Conservation (phyloP, 2,888 invertebrate species). For the Drosophila meridionalis region DNA sequence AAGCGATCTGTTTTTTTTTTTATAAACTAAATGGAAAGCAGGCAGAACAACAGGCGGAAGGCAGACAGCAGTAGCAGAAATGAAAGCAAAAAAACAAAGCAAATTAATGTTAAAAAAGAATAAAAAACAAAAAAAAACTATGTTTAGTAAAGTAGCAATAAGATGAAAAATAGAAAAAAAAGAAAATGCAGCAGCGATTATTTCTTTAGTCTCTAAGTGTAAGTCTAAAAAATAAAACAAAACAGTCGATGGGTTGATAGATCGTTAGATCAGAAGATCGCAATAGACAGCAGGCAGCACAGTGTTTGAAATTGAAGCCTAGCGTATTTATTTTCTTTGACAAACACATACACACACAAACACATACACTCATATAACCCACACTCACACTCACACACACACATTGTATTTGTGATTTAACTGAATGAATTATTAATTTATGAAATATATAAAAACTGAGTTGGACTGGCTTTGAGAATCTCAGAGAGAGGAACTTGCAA, state of each 20-base stretch:
- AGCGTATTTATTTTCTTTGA: conserved; percentile 59
- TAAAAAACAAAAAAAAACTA: conserved; percentile 37
- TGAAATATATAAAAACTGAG: not conserved
- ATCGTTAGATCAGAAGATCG: conserved; percentile 23
- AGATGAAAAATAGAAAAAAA: conserved; percentile 27
- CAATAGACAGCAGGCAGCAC: conserved; percentile 24
- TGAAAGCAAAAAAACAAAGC: conserved; percentile 53
- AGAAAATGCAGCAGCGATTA: conserved; percentile 40
- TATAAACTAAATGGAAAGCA: conserved; percentile 12
- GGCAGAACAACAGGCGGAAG: conserved; percentile 21
- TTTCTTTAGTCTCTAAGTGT: conserved; percentile 56
- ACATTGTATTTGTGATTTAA: conserved; percentile 70
- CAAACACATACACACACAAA: conserved; percentile 15
- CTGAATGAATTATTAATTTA: conserved; percentile 34
- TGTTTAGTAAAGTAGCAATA: conserved; percentile 47
- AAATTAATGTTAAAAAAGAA: conserved; percentile 46
- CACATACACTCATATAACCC: conserved; percentile 17
- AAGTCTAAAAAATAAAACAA: conserved; percentile 41
- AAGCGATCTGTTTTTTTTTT: conserved; percentile 36
- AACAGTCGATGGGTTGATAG: conserved; percentile 37
- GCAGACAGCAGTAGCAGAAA: conserved; percentile 54
- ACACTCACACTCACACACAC: conserved; percentile 37
- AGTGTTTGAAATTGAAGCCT: conserved; percentile 48
- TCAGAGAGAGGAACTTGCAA: conserved; percentile 22
- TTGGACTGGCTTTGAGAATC: conserved; percentile 44